A percentile compares a stretch with the other conserved stretches of the same genome.
phyloP scores from a whole-genome alignment of 2,888 invertebrate species.

The Beris morrisii region DNA sequence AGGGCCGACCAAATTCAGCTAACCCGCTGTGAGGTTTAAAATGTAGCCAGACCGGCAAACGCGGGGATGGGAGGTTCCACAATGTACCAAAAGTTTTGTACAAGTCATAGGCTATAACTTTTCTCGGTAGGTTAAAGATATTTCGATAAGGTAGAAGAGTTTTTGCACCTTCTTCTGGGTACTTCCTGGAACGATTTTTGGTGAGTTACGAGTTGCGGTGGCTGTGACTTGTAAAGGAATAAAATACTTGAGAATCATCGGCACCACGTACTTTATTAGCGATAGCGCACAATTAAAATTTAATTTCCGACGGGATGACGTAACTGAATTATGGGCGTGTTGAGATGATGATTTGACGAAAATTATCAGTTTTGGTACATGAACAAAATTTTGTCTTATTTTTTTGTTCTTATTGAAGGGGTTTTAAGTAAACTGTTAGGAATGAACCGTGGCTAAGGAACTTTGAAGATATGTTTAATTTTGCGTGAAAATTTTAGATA shows the following conservation, averaged over 20 bases:
- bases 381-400: not conserved
- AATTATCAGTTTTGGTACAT: conserved; percentile 8
- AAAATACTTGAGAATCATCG: conserved; percentile 3
- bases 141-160: conserved; percentile 18
- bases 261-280: conserved; percentile 22
- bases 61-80: not conserved
- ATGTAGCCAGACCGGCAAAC: not conserved
- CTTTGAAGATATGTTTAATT: not conserved
- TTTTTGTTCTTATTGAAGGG: not conserved
- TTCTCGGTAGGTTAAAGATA: conserved; percentile 18
- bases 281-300: conserved; percentile 26
- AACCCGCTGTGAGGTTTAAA: conserved; percentile 18
- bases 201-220: conserved; percentile 12
- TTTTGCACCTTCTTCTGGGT: conserved; percentile 20
- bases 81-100: conserved; percentile 16
- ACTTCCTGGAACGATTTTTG: conserved; percentile 26
- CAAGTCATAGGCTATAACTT: conserved; percentile 14
- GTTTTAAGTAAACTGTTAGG: not conserved
- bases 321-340: conserved; percentile 7
- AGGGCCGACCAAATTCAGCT: conserved; percentile 18
- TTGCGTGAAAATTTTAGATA: not conserved
- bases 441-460: not conserved
- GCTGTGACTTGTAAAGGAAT: conserved; percentile 4
- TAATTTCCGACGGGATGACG: conserved; percentile 26
- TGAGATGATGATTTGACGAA: conserved; percentile 25